Evolutionary conservation across 1,140 invertebrate species (phyloP), one percentile per base, ranked within the genome.

Genomic region (Drosophila subobscura): DNA sequence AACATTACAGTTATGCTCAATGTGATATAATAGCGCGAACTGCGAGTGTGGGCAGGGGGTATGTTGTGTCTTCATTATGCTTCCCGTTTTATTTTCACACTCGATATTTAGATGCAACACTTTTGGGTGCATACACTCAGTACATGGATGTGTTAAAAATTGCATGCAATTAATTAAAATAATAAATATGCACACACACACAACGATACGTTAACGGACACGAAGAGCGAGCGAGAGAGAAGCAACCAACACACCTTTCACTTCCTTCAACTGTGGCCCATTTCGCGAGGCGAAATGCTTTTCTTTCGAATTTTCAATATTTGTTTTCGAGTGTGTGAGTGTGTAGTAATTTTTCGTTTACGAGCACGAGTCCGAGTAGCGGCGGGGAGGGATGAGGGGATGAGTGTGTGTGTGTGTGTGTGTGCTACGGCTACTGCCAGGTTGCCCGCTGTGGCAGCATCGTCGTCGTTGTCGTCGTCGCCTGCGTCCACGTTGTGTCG

Each of bases 101-200:
- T 49, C 58, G 16, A 74, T 77, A 12, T 76, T 47, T 63, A 80
- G 54, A 57, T 77, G 51, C 51, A 68, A 70, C 66, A 70, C 66
- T 67, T 67, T 63, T 41, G 25, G 52, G 5, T 49, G 22, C 10
- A 3, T 53, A 56, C n/a, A n/a, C n/a, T n/a, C n/a, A n/a, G n/a
- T 61, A 66, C 45, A 70, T 70, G 51, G 63, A 83, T 59, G 77
- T 61, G 53, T 81, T 60, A 60, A 85, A 58, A 75, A 75, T 75
- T 54, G 57, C 55, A 63, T 71, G 65, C 74, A 86, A 86, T 88
- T 86, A 88, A 78, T 88, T 86, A 81, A 61, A 88, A 88, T 88
- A 88, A 86, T 86, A 88, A 86, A 88, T 86, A 78, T 75, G 61
- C 46, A 45, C 55, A 65, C 44, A 54, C 20, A 25, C 16, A 33